Evolutionary conservation across 2,797 vertebrate genomes (phyloP), one percentile per base, ranked within the genome.

Genomic region (Falco naumanni): DNA sequence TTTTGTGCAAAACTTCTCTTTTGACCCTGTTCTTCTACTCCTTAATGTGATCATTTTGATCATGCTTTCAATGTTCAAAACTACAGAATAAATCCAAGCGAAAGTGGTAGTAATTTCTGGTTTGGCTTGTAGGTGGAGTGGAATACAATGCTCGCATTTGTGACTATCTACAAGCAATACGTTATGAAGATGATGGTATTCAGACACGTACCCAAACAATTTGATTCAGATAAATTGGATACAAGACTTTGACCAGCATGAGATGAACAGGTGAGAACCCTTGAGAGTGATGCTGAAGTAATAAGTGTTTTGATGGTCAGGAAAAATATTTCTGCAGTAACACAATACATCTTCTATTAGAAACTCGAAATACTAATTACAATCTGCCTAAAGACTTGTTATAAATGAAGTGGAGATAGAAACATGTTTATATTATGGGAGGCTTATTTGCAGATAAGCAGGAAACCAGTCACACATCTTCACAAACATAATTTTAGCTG

Each of bases 361-460:
- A 92, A 95, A 76, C 93, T 91, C 91, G 83, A 96, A 81, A 95
- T 95, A 91, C 95, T 97, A 94, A 96, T 96, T 97, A 90, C 87
- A 91, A 83, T 88, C 89, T 97, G 93, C 88, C 75, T 94, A 94
- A 94, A 84, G 94, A 92, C 83, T 95, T 95, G 75, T 95, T 96
- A 89, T 68, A 95, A 94, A 94, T 96, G 90, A 96, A 93, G 48
- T 90, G 88, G 66, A 97, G 96, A 95, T 79, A 79, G 76, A 95
- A 97, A 95, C 65, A 92, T 96, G 61, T 95, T 97, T 96, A 84
- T 90, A 91, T 97, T 96, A 65, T 63, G 63, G 75, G 69, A 95
- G 66, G 77, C 66, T 87, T 95, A 95, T 89, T 97, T 97, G 93
- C 85, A 96, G 84, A 93, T 84, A 96, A 87, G 91, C 71, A 90